A percentile compares a stretch with the other conserved stretches of the same genome.
Evolutionary conservation across 1,140 invertebrate species (phyloP).

Genomic region (Temnothorax curvispinosus): DNA sequence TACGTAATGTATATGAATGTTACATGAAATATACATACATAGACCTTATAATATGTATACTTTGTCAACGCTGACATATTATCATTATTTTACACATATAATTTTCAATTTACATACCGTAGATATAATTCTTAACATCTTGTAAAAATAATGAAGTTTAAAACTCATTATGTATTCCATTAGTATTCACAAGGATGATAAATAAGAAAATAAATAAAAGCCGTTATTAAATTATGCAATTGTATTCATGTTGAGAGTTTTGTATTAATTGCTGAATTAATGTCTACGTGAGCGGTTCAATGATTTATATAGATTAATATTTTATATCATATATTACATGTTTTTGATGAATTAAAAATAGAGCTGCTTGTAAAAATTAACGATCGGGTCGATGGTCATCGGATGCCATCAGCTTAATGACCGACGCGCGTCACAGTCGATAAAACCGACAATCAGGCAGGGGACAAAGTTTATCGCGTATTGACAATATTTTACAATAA

Average conservation of each 20-base stretch:
- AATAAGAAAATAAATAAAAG: background rate
- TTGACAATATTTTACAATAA: conserved; percentile 69
- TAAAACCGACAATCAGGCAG: conserved; percentile 27
- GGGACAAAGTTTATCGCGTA: conserved; percentile 62
- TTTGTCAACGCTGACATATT: background rate
- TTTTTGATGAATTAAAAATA: conserved; percentile 30
- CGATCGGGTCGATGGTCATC: background rate
- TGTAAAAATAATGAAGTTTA: background rate
- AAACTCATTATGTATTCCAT: background rate
- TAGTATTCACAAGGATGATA: background rate
- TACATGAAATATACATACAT: background rate
- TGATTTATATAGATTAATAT: background rate
- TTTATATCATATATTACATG: background rate
- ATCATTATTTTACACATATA: background rate
- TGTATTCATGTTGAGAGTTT: background rate
- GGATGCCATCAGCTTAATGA: conserved; percentile 11
- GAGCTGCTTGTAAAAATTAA: conserved; percentile 24
- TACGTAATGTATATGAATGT: conserved; percentile 5
- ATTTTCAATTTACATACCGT: background rate
- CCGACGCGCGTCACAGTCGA: conserved; percentile 26
- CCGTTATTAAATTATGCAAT: background rate
- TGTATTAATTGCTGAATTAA: background rate
- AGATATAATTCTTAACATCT: background rate
- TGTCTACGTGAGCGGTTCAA: background rate
- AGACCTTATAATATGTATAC: background rate